Evolutionary conservation across 2,797 vertebrate species (phyloP), one percentile per base, ranked within the genome.

Genomic region (Alauda arvensis): DNA sequence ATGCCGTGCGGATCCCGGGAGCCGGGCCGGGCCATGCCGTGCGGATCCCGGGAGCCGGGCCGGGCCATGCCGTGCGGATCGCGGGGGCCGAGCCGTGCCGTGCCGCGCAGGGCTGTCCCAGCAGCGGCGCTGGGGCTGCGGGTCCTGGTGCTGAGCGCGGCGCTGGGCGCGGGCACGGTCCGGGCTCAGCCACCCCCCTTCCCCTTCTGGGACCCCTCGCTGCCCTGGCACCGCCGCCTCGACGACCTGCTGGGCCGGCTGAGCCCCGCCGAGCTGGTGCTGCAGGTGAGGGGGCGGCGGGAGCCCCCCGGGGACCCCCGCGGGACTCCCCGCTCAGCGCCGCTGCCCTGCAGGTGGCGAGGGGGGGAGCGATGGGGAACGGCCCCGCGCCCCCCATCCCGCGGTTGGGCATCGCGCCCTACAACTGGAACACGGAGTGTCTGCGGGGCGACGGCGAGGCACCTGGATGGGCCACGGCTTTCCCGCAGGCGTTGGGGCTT

Each of bases 341-440:
- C 48, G 61, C n/a, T 74, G 61, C 20, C 75, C 70, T 31, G 39
- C 85, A 96, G 95, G 89, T 95, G 62, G 92, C 96, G 7, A 91
- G 95, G 66, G 96, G 96, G 10, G 96, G 96, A 2, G 84, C 84
- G 18, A 31, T 80, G 68, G 12, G 29, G 28, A 96, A 96, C 51
- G 95, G 95, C 24, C 96, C 96, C 29, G 95, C 96, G 2, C 96
- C 96, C 49, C 92, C 96, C 12, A 84, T 96, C 56, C 88, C 93
- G 10, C 88, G 91, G 12, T 18, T 96, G 67, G 96, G 96, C 61
- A 94, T 96, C 49, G 87, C 42, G 14, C 94, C 96, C 57, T 96
- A 94, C 88, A 93, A 87, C 88, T 96, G 96, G 96, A 96, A 96
- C 77, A 96, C 96, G 0, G 96, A 96, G 66, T 96, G 96, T 18